Conservation (phyloP, 2,888 invertebrate genomes). For the Caradrina kadenii region DNA sequence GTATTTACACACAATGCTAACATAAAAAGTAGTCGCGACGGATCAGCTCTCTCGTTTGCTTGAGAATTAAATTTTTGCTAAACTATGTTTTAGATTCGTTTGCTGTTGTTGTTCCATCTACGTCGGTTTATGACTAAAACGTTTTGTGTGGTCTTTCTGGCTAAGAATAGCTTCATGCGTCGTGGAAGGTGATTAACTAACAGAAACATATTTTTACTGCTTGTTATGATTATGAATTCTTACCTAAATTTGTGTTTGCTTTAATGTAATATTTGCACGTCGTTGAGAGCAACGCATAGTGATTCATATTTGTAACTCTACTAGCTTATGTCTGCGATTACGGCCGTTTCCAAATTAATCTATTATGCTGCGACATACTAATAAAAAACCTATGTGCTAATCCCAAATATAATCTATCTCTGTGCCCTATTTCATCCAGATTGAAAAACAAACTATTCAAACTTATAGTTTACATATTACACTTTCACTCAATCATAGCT, state of each 20-base stretch:
- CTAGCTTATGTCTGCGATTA: background rate
- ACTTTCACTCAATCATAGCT: no score
- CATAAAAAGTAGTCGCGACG: constrained; percentile 64
- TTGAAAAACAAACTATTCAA: no score
- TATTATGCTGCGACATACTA: no score
- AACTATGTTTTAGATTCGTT: constrained; percentile 44
- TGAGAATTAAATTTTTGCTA: constrained; percentile 41
- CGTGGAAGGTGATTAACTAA: background rate
- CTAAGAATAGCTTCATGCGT: background rate
- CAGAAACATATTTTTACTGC: background rate
- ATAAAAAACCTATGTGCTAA: no score
- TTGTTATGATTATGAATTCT: background rate
- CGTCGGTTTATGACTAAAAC: constrained; percentile 7
- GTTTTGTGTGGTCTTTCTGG: constrained; percentile 28
- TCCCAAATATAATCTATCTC: no score
- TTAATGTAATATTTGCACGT: background rate
- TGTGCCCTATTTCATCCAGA: no score
- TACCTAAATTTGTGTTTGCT: background rate
- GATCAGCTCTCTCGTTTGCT: constrained; percentile 11
- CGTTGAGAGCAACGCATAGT: background rate
- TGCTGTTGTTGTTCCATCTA: constrained; percentile 11
- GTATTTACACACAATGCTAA: constrained; percentile 68
- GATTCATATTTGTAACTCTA: background rate
- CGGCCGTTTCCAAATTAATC: no score
- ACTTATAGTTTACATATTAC: no score